phyloP scores from a whole-genome alignment of 2,888 invertebrate genomes.

The Nematopogon swammerdamellus region DNA sequence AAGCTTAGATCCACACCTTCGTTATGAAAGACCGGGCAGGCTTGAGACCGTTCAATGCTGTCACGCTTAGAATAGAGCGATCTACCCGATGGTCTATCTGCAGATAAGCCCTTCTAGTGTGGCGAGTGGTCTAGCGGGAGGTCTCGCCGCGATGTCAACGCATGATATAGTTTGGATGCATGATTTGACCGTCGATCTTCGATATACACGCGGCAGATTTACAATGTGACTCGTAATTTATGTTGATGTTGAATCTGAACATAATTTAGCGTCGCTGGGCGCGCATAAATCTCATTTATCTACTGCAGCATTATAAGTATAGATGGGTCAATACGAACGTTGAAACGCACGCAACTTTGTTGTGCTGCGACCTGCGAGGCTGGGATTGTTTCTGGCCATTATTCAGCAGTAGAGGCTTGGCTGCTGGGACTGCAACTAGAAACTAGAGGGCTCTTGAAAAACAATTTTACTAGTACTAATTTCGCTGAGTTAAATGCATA shows the following conservation, averaged over 20 bases:
- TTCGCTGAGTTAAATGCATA: too few relatives aligned
- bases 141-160: conserved; percentile 22
- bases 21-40: too few relatives aligned
- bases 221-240: conserved; percentile 49
- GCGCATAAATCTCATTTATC: conserved; percentile 39
- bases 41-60: too few relatives aligned
- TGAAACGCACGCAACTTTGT: not conserved
- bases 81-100: too few relatives aligned
- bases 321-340: not conserved
- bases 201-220: conserved; percentile 49
- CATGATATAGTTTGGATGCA: conserved; percentile 35
- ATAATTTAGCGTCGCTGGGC: conserved; percentile 52
- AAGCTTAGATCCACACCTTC: too few relatives aligned
- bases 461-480: too few relatives aligned
- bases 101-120: not conserved
- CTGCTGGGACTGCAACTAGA: too few relatives aligned
- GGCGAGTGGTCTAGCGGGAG: not conserved
- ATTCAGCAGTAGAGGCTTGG: too few relatives aligned
- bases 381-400: too few relatives aligned
- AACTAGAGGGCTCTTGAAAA: too few relatives aligned
- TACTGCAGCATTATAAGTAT: not conserved
- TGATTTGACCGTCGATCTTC: conserved; percentile 47
- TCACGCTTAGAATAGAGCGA: too few relatives aligned
- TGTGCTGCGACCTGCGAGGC: too few relatives aligned
- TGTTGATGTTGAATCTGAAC: conserved; percentile 51